Conservation (phyloP, 2,888 invertebrate species). For the Tachina fera region DNA sequence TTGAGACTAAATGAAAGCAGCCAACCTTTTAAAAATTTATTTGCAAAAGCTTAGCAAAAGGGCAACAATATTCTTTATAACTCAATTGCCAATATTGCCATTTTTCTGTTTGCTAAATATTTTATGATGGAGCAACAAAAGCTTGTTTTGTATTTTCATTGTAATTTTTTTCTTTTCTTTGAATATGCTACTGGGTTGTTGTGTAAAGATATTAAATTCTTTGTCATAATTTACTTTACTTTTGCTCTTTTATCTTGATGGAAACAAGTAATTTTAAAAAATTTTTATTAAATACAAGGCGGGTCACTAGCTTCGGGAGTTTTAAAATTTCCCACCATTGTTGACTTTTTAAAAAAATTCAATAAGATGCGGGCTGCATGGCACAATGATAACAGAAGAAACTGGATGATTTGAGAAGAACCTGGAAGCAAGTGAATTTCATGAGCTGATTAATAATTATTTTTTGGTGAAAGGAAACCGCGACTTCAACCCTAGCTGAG, state of each 20-base stretch:
- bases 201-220: constrained; percentile 5
- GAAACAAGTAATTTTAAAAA: no score
- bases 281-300: no score
- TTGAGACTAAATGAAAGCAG: neutral
- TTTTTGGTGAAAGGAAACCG: no score
- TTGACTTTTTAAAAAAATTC: no score
- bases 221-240: neutral
- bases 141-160: neutral
- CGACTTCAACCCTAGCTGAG: no score
- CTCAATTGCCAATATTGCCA: constrained; percentile 48
- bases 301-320: no score
- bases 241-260: neutral
- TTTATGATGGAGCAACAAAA: neutral
- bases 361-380: no score
- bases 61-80: constrained; percentile 39
- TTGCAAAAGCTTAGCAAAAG: constrained; percentile 17
- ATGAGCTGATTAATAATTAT: no score
- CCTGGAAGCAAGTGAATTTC: no score
- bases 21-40: constrained; percentile 24
- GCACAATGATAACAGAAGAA: no score
- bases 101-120: constrained; percentile 2
- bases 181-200: neutral
- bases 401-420: no score
- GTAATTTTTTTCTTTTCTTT: constrained; percentile 3
- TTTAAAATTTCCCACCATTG: no score